Percentiles rank a stretch among this genome's conserved stretches.
Conservation (phyloP, 2,888 invertebrate species). For the Eudemis profundana region DNA sequence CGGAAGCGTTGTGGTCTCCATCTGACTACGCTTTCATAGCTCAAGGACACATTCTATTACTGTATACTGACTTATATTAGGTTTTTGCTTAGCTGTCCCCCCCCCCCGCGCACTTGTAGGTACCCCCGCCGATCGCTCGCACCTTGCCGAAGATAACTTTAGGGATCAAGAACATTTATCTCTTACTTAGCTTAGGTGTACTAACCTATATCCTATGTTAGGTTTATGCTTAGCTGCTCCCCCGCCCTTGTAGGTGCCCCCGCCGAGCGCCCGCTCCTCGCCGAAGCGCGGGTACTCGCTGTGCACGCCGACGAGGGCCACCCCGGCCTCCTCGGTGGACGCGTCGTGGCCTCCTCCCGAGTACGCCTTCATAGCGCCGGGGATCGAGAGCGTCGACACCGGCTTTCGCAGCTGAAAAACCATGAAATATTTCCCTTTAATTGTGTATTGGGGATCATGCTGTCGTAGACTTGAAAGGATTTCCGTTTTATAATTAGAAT, state of each 20-base stretch:
- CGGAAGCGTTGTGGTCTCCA: conserved; percentile 85
- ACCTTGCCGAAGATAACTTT: not conserved
- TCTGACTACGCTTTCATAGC: conserved; percentile 92
- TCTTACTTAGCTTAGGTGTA: not conserved
- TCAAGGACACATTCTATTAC: too few species aligned
- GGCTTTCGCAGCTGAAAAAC: conserved; percentile 96
- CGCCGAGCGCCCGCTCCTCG: conserved; percentile 92
- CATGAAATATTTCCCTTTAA: not conserved
- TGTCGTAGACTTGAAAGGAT: too few species aligned
- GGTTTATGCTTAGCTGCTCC: conserved; percentile 94
- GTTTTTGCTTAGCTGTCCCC: not conserved
- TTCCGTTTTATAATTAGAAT: too few species aligned
- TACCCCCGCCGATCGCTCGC: not conserved
- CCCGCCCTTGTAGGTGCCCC: conserved; percentile 90
- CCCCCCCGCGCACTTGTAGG: not conserved
- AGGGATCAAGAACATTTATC: too few species aligned
- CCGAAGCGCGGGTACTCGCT: conserved; percentile 96
- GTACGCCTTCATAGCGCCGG: conserved; percentile 94
- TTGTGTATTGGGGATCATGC: not conserved
- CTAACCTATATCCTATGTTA: conserved; percentile 94
- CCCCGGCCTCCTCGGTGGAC: conserved; percentile 92
- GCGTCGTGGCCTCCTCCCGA: conserved; percentile 87
- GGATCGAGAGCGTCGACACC: conserved; percentile 98
- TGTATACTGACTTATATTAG: not conserved
- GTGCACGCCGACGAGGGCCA: conserved; percentile 95